Conservation (phyloP, 2,797 vertebrate species). For the Helarctos malayanus region DNA sequence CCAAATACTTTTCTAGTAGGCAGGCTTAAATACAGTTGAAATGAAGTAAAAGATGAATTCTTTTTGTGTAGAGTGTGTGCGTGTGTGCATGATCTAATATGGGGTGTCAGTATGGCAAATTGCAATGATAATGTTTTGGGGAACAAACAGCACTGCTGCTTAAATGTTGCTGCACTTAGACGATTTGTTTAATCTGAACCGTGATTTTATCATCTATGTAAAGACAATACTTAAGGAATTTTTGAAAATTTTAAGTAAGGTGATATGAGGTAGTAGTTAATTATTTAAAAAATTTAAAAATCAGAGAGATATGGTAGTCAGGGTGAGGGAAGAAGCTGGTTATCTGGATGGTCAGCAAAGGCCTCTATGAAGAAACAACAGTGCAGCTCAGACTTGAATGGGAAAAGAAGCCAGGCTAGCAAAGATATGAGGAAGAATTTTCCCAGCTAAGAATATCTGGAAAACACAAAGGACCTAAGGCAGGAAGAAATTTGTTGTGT, state of each 20-base stretch:
- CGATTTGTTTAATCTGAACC: neutral
- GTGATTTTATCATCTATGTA: neutral
- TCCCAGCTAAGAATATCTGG: neutral
- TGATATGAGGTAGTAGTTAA: neutral
- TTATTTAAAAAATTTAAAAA: neutral
- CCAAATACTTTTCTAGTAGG: neutral
- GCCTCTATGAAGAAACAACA: neutral
- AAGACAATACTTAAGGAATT: neutral
- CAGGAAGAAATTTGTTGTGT: neutral
- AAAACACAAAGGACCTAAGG: neutral
- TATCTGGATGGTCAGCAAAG: neutral
- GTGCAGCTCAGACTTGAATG: neutral
- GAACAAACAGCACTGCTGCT: neutral
- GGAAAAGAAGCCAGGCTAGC: neutral
- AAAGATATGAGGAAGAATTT: neutral
- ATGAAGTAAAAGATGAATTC: neutral
- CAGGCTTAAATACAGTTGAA: neutral
- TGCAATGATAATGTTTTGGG: neutral
- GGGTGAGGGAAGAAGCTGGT: neutral
- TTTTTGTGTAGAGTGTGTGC: neutral
- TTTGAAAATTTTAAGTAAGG: neutral
- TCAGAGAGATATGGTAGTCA: fast-evolving
- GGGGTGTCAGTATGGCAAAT: neutral
- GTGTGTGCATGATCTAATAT: neutral
- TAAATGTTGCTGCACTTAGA: neutral